Base-by-base conservation (phyloP, 2,888 invertebrate species). In the Smittia sp. region DNA sequence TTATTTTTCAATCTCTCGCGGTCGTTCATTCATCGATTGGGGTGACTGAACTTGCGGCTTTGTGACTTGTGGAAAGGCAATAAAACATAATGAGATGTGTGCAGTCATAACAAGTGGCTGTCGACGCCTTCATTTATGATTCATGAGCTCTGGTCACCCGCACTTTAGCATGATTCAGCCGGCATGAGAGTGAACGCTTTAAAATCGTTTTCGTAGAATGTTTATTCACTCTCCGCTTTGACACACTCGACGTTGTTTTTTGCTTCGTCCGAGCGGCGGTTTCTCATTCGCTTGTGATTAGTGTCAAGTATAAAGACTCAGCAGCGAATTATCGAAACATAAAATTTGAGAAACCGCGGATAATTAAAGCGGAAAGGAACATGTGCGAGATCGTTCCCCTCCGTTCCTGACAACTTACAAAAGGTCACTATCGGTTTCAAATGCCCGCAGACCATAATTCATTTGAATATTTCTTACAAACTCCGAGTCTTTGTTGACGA, bases 221-320 rank as follows among this genome's bases (percentile, higher is more conserved):
- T 65, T 65, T 58, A 58, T 58, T 58, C 58, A 58, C 58, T 46
- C 15, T 58, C 24, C 58, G 24, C 22, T 58, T 20, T 4, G 58
- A 58, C 22, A 22, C 22, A 20, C 24, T 58, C 24, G 22, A 22
- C 22, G 58, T 22, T 58, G 3, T 58, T 58, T 58, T 22, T 58
- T 46, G 25, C 18, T 62, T 24, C 18, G 20, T 67, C 27, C 25
- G 7, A 67, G 20, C 18, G n/a, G 66, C 20, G 58, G 18, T 58
- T 68, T 68, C 68, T 20, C 46, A 68, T 68, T 41, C 68, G 68
- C 22, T 46, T 66, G 66, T n/a, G 32, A 32, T 27, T 46, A 46
- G n/a, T 46, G 15, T n/a, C 46, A 46, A n/a, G 46, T 46, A 46
- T 58, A 13, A 58, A 58, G n/a, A 58, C 20, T 22, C 20, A 22